These are phyloP conservation scores for Coracopsis vasa DNA, from an alignment of 2,113 vertebrate species.

Conservation along the genomic window DNA sequence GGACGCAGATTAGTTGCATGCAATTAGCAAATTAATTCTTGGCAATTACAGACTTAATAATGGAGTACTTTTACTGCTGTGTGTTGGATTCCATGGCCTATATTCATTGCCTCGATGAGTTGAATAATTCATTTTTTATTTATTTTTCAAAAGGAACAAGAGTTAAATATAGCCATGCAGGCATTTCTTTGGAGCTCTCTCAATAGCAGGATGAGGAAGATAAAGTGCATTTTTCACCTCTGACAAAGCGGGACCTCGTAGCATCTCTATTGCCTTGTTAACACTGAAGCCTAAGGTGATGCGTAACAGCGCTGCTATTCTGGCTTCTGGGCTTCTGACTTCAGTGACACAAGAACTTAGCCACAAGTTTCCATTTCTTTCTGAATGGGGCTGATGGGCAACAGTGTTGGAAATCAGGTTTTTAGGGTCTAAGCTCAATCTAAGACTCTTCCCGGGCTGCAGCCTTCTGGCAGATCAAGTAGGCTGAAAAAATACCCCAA, in stretches of 20 bases:
- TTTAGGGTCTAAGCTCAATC: background rate
- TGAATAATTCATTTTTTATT: slow-evolving; percentile 29
- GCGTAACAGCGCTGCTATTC: background rate
- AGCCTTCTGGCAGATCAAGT: background rate
- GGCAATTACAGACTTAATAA: slow-evolving; percentile 89
- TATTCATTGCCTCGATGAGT: slow-evolving; percentile 45
- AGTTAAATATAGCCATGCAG: slow-evolving; percentile 22
- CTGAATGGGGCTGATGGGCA: background rate
- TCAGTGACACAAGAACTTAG: background rate
- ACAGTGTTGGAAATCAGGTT: background rate
- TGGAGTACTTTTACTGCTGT: slow-evolving; percentile 77
- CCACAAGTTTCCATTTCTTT: background rate
- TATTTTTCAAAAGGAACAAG: background rate
- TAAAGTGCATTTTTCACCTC: background rate
- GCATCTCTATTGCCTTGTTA: background rate
- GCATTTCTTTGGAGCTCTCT: background rate
- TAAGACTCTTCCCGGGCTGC: slow-evolving; percentile 1
- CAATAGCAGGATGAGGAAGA: background rate
- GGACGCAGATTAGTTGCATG: slow-evolving; percentile 87
- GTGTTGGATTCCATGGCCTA: slow-evolving; percentile 67
- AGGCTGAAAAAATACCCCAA: background rate
- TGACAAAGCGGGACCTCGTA: background rate
- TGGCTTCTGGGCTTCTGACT: background rate
- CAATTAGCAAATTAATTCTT: slow-evolving; percentile 92
- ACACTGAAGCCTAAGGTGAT: background rate